Conservation (phyloP, 2,888 invertebrate species). For the Pyrrhopygopsis socrates region DNA sequence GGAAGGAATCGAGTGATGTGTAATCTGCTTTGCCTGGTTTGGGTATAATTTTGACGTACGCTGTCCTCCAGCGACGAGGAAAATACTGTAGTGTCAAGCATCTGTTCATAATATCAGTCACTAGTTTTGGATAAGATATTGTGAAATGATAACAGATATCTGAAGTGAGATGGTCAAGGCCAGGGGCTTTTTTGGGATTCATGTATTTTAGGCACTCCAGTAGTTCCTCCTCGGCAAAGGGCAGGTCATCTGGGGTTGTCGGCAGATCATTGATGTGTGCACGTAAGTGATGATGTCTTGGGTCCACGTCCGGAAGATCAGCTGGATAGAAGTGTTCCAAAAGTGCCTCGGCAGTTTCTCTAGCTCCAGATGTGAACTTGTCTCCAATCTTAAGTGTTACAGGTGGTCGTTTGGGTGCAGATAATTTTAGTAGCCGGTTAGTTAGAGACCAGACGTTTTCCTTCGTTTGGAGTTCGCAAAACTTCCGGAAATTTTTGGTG, state of each 20-base stretch:
- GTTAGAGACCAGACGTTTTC: constrained; percentile 76
- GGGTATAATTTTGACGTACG: constrained; percentile 79
- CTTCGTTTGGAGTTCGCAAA: constrained; percentile 61
- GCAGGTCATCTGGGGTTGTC: constrained; percentile 38
- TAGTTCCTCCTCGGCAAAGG: background rate
- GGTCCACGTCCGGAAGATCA: constrained; percentile 5
- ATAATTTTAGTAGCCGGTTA: constrained; percentile 54
- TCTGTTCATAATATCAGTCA: background rate
- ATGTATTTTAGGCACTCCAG: background rate
- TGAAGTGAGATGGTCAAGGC: constrained; percentile 74
- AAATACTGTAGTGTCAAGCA: background rate
- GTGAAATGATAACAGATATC: constrained; percentile 44
- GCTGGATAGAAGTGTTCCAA: too few relatives aligned
- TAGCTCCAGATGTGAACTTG: constrained; percentile 14
- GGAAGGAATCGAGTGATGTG: constrained; percentile 45
- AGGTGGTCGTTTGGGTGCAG: constrained; percentile 33
- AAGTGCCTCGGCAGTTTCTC: constrained; percentile 37
- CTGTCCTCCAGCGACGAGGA: constrained; percentile 12
- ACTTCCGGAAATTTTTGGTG: constrained; percentile 40
- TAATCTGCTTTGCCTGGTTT: constrained; percentile 75
- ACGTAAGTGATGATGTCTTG: constrained; percentile 18
- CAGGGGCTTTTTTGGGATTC: constrained; percentile 59
- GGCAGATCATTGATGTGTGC: background rate
- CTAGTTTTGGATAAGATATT: constrained; percentile 7
- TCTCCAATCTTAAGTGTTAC: constrained; percentile 31